Percentiles rank a stretch among this genome's conserved stretches.
Evolutionary conservation across 2,113 vertebrate genomes (phyloP).

Genomic region (Actenoides hombroni): DNA sequence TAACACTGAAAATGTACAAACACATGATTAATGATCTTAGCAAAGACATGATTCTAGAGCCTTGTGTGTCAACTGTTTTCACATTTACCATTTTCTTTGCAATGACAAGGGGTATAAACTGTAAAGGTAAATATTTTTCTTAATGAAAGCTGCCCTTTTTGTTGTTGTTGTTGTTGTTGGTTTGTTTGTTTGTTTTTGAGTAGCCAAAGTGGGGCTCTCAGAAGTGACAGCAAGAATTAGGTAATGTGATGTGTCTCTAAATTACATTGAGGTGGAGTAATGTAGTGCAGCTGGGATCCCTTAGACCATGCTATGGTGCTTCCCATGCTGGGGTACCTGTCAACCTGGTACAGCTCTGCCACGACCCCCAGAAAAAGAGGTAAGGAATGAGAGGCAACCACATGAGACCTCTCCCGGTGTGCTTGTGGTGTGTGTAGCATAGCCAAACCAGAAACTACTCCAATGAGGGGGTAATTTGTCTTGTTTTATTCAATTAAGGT

Average conservation of each 20-base stretch:
- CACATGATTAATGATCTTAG: background rate
- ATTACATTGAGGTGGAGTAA: background rate
- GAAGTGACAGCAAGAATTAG: background rate
- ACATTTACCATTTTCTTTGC: slow-evolving; percentile 4
- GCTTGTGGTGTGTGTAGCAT: background rate
- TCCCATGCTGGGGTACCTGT: background rate
- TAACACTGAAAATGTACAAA: background rate
- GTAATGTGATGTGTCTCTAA: background rate
- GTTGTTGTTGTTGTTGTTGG: background rate
- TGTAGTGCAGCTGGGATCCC: rapidly evolving
- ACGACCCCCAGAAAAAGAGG: background rate
- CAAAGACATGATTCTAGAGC: background rate
- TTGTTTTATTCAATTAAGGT: slow-evolving; percentile 35
- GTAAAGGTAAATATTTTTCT: background rate
- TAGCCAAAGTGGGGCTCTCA: background rate
- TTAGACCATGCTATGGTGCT: background rate
- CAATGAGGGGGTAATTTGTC: slow-evolving; percentile 3
- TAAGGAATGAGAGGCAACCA: background rate
- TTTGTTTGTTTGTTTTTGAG: background rate
- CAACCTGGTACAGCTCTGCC: background rate
- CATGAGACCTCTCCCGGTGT: rapidly evolving
- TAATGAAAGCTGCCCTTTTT: background rate
- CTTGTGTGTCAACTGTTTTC: background rate
- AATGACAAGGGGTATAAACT: background rate
- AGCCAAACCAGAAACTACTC: background rate